These are phyloP conservation scores for Teleogryllus oceanicus DNA, from an alignment of 2,888 invertebrate species.

Conservation along the genomic window DNA sequence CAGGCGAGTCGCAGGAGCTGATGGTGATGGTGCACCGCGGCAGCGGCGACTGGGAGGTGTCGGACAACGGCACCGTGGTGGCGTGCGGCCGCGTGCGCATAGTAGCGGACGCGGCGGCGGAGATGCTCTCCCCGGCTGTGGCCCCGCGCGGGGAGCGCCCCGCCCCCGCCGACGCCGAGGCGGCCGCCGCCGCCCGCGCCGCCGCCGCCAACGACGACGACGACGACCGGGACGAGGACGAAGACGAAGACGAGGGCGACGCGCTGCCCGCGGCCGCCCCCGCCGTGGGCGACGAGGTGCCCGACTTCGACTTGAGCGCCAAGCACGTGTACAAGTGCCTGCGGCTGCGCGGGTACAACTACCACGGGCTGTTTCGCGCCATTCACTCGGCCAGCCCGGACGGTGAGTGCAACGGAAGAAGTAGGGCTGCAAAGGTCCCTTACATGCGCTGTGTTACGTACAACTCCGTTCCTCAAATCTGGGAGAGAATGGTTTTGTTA, in stretches of 20 bases:
- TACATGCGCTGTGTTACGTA: too few relatives aligned
- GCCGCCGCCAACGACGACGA: neutral
- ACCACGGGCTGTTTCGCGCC: neutral
- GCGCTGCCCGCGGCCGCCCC: neutral
- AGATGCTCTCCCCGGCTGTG: neutral
- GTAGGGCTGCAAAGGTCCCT: too few relatives aligned
- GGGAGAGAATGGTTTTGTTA: too few relatives aligned
- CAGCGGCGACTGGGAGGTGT: neutral
- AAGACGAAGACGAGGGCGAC: neutral
- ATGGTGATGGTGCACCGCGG: neutral
- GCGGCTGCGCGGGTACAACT: slow-evolving; percentile 1
- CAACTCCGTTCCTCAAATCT: too few relatives aligned
- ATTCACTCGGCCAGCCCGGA: neutral
- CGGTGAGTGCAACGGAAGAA: neutral
- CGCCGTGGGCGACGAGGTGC: neutral
- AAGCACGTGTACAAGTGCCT: slow-evolving; percentile 18
- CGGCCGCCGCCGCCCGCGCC: neutral
- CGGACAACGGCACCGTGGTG: neutral
- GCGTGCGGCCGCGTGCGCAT: neutral
- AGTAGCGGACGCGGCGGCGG: neutral
- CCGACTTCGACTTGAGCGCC: neutral
- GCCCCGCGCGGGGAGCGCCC: neutral
- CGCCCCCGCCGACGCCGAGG: neutral
- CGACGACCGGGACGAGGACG: neutral
- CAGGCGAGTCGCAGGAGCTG: neutral